Percentiles rank a stretch among this genome's conserved stretches.
These are phyloP conservation scores for Felis chaus DNA, from an alignment of 2,113 vertebrate genomes.

Conservation along the genomic window DNA sequence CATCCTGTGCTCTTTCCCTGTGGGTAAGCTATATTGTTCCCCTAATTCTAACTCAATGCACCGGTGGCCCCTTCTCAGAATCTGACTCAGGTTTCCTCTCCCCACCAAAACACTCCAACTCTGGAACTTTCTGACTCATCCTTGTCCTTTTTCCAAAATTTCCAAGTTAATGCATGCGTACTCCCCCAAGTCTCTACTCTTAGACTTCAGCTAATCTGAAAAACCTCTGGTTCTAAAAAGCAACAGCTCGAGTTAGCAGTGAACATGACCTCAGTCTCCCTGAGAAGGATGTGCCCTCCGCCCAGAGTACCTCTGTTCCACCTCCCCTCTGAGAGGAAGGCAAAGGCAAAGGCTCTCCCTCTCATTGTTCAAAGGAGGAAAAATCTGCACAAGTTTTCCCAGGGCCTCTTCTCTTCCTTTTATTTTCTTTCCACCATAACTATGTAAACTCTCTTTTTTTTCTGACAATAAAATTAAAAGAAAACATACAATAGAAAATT, in stretches of 20 bases:
- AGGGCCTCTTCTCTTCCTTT: neutral
- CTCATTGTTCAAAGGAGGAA: neutral
- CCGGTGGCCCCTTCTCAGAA: neutral
- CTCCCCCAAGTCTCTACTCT: neutral
- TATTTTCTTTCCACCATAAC: neutral
- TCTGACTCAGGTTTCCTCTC: neutral
- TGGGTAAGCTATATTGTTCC: rapidly evolving
- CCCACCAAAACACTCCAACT: neutral
- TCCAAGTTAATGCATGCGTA: neutral
- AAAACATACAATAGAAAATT: neutral
- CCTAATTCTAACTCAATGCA: neutral
- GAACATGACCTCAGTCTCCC: neutral
- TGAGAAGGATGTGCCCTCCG: rapidly evolving
- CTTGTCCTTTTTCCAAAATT: neutral
- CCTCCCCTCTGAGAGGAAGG: neutral
- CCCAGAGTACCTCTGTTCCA: neutral
- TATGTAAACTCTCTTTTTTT: neutral
- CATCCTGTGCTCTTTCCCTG: neutral
- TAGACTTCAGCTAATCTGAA: neutral
- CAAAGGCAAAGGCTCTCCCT: neutral
- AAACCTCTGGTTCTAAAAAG: neutral
- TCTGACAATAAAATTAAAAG: neutral
- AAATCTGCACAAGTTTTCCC: neutral
- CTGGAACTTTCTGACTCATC: neutral
- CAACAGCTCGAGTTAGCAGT: rapidly evolving